Percentiles rank a stretch among this genome's conserved stretches.
These are phyloP conservation scores for Vultur gryphus DNA, from an alignment of 2,797 vertebrate species.

Conservation along the genomic window DNA sequence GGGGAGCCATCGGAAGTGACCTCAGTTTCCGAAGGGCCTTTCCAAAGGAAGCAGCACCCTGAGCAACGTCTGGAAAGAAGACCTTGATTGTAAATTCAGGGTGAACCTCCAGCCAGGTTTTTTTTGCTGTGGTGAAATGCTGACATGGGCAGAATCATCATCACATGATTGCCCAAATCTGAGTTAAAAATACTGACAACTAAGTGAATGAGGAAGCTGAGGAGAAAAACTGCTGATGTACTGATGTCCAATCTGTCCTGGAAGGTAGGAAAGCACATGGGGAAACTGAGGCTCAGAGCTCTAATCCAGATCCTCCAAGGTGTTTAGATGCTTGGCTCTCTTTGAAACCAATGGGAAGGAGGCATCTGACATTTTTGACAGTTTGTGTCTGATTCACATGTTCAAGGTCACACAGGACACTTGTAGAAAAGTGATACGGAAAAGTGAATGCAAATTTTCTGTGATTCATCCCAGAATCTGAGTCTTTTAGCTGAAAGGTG, in stretches of 20 bases:
- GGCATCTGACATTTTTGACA: not conserved
- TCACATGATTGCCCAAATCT: not conserved
- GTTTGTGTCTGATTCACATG: not conserved
- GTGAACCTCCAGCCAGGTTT: not conserved
- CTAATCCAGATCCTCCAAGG: not conserved
- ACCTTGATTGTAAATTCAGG: not conserved
- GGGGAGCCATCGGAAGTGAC: not conserved
- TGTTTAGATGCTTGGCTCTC: not conserved
- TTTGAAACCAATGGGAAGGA: not conserved
- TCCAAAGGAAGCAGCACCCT: not conserved
- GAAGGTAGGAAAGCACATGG: not conserved
- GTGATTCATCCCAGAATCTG: not conserved
- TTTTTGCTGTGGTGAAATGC: not conserved
- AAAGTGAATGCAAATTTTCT: not conserved
- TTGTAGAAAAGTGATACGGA: not conserved
- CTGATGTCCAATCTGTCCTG: not conserved
- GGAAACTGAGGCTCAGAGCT: not conserved
- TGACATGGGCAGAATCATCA: not conserved
- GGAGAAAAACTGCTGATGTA: not conserved
- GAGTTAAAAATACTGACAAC: not conserved
- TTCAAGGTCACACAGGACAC: not conserved
- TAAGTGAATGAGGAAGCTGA: not conserved
- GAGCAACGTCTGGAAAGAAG: not conserved
- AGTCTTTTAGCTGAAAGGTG: not conserved
- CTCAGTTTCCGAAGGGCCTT: not conserved